Base-by-base conservation (phyloP, 2,888 invertebrate genomes). In the Teleiodes luculella region DNA sequence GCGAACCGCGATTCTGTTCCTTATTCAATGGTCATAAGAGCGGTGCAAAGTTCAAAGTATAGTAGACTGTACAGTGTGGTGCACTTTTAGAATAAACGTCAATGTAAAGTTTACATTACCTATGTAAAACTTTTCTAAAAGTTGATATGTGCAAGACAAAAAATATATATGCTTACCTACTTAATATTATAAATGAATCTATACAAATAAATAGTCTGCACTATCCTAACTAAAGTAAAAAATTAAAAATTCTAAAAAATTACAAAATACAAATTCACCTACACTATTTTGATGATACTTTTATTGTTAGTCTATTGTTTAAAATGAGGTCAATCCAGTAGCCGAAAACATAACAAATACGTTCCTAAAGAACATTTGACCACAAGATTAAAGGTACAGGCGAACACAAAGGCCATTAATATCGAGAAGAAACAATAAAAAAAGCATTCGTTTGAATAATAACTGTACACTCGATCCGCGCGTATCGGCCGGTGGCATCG, bases 361-460 rank as follows among this genome's bases (percentile, higher is more conserved):
- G 61, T 66, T 57, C 6, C 14, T 13, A n/a, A 63, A 61, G 59
- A 62, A 60, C 64, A 72, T 69, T 74, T 68, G 73, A 76, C 70
- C 66, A 64, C 61, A 60, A 54, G 51, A 58, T 52, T 56, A 64
- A 63, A 63, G 64, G 57, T 63, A 65, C 60, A 62, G 59, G 57
- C 61, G 62, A 68, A 60, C 57, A 66, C 64, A 65, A 74, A 67
- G 56, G 58, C 67, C 76, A 81, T 80, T 80, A 83, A 80, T 80
- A 76, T 76, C 66, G 53, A 52, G 55, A 63, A 71, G 71, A 81
- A 81, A 83, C 84, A 86, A 86, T 82, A 84, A 85, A 87, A 85
- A 87, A 85, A 80, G 67, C 65, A 61, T 57, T 63, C 57, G 65
- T 66, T 78, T 87, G 86, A 88, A 80, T 86, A 86, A 89, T 86